Percentiles rank a stretch among this genome's conserved stretches.
These are phyloP conservation scores for Omphaloscelis lunosa DNA, from an alignment of 2,888 invertebrate genomes.

Conservation along the genomic window DNA sequence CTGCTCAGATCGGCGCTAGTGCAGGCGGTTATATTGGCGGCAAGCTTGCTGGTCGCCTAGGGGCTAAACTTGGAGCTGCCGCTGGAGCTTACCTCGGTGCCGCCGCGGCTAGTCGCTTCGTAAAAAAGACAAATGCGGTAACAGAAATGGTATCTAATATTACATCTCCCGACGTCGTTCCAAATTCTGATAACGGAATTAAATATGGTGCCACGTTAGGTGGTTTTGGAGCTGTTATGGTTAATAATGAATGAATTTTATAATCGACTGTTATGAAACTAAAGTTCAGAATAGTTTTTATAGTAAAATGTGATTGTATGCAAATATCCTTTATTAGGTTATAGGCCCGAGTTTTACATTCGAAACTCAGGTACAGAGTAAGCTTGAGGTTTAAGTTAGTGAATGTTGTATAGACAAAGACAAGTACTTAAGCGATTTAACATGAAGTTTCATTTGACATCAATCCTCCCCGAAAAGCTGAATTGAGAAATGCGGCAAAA, in stretches of 20 bases:
- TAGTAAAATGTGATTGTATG: background rate
- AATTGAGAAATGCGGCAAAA: background rate
- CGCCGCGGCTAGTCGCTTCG: conserved; percentile 26
- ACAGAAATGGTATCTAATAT: background rate
- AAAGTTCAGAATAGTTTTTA: conserved; percentile 10
- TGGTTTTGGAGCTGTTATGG: conserved; percentile 15
- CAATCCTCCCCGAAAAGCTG: background rate
- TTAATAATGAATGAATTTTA: background rate
- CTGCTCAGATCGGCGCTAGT: conserved; percentile 26
- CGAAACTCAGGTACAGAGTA: background rate
- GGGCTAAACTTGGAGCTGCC: conserved; percentile 43
- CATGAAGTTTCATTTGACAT: background rate
- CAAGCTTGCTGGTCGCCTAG: conserved; percentile 37
- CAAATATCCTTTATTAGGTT: background rate
- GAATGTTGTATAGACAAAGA: background rate
- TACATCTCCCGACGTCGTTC: no score
- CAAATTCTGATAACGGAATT: background rate
- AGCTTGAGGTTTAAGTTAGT: background rate
- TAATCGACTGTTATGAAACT: background rate
- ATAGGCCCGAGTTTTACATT: background rate
- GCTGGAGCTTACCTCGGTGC: conserved; percentile 48
- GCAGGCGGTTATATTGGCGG: conserved; percentile 39
- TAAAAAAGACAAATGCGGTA: conserved; percentile 11
- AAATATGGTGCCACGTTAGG: background rate
- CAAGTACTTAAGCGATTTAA: background rate